Evolutionary conservation across 2,113 vertebrate genomes (phyloP).

Genomic region (Chlamydotis undulata): DNA sequence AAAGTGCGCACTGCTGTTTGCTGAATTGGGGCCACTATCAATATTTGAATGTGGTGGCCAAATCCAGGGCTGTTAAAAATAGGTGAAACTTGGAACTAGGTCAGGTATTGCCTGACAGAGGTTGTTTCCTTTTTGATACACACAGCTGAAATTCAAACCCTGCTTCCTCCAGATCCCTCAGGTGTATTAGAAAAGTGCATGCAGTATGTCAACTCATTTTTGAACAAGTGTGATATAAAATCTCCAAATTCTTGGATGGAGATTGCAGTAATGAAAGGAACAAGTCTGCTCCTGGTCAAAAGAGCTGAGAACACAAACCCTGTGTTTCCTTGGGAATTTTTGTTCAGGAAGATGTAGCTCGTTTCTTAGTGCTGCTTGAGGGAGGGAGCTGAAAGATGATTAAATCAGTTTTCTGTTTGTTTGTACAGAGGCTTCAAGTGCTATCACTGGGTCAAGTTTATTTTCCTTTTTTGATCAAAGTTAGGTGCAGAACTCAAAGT

Average conservation of each 20-base stretch:
- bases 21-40: not conserved
- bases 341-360: not conserved
- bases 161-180: not conserved
- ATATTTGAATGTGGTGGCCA: not conserved
- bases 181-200: not conserved
- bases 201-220: not conserved
- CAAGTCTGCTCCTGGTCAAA: not conserved
- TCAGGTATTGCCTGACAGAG: not conserved
- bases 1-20: not conserved
- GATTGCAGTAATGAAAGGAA: not conserved
- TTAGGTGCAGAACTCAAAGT: not conserved
- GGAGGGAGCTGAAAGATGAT: not conserved
- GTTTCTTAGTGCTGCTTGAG: not conserved
- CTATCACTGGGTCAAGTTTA: not conserved
- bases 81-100: not conserved
- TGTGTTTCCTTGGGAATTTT: not conserved
- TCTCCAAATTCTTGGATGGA: not conserved
- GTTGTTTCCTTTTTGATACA: not conserved
- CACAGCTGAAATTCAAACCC: not conserved
- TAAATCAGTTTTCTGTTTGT: not conserved
- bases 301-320: not conserved
- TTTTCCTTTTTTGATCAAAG: constrained; percentile 21
- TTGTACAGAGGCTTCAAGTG: not conserved
- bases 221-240: not conserved
- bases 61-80: constrained; percentile 16